Evolutionary conservation across 2,888 invertebrate genomes (phyloP), one percentile per base, ranked within the genome.

Genomic region (Sussaba pulchella): DNA sequence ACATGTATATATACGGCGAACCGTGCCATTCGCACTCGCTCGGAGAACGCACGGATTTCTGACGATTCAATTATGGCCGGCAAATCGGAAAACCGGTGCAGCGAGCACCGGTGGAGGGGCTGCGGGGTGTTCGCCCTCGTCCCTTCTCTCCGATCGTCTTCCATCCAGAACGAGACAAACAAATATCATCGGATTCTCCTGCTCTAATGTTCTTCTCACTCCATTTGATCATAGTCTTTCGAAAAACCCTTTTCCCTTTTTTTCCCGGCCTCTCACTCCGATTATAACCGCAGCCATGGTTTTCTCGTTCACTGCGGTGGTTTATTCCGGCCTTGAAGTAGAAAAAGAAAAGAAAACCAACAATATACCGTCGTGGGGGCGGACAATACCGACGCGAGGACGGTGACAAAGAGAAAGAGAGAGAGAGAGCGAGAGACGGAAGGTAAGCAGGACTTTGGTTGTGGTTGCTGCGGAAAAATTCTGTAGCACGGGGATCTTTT

Each of bases 1-100:
- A 41, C 41, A 41, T 41, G 41, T 17, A 21, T 36, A 59, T 17
- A 43, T 26, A 12, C 17, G 14, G 43, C 14, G 50, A n/a, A n/a
- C n/a, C n/a, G n/a, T n/a, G n/a, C n/a, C n/a, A n/a, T n/a, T 31
- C 31, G 6, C 41, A 26, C 39, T 67, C 43, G 67, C 43, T 67
- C 19, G 61, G 72, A 66, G 71, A 70, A 80, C 70, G 72, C 73
- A 71, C 69, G 83, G 81, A 86, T 87, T 86, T 83, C 84, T 82
- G 83, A 87, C 84, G 83, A 88, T 88, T 88, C 86, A 86, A 87
- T 88, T 86, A 86, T 76, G 21, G 57, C 57, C 63, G 73, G 31
- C 43, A 69, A 45, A 9, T 2, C 26, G 26, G 1, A n/a, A 61
- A 21, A 64, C 41, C n/a, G n/a, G n/a, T n/a, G n/a, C n/a, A n/a